phyloP scores from a whole-genome alignment of 2,113 vertebrate genomes.

The Apaloderma vittatum region DNA sequence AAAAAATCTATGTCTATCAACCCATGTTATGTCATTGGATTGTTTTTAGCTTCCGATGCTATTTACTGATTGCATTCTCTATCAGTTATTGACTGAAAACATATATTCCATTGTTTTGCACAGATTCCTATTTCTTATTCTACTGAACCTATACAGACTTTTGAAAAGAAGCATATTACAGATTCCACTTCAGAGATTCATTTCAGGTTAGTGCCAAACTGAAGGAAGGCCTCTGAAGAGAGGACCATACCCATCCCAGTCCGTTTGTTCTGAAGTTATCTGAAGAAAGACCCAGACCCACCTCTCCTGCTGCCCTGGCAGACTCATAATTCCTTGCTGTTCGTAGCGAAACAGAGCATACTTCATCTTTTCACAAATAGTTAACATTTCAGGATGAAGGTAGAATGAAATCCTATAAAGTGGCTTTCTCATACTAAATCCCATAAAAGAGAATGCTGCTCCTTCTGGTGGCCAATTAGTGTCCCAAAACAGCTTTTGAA shows the following conservation, averaged over 20 bases:
- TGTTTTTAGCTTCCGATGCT: neutral
- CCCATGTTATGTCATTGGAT: neutral
- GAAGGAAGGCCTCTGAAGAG: neutral
- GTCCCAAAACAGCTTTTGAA: neutral
- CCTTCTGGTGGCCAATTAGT: neutral
- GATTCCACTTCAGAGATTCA: neutral
- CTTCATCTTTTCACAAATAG: neutral
- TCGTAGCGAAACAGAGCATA: neutral
- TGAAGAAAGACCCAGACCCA: neutral
- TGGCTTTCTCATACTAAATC: neutral
- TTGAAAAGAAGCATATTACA: accelerated
- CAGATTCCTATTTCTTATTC: neutral
- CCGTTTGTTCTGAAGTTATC: neutral
- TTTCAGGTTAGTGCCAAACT: neutral
- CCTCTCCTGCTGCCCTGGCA: neutral
- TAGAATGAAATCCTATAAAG: neutral
- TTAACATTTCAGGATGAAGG: neutral
- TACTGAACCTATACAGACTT: neutral
- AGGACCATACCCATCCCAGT: neutral
- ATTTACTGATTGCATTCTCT: neutral
- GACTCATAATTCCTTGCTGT: neutral
- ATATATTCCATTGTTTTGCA: neutral
- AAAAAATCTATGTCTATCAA: neutral
- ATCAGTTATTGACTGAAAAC: neutral
- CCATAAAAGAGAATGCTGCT: neutral